Percentiles rank a stretch among this genome's conserved stretches.
Evolutionary conservation across 2,113 vertebrate species (phyloP).

Genomic region (Blennius ocellaris): DNA sequence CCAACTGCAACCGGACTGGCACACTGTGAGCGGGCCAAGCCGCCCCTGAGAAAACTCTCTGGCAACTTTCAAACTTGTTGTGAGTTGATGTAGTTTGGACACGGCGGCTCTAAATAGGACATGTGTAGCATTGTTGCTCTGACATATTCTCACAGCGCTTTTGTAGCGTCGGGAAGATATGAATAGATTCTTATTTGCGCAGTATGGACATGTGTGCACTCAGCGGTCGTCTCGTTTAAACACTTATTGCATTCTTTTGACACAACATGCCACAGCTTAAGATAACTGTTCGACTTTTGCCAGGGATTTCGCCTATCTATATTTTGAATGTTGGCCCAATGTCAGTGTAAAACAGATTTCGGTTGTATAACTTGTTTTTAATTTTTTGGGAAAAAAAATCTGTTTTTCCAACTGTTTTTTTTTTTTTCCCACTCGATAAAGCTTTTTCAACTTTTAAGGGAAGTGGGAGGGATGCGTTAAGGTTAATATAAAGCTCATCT

Average conservation of each 20-base stretch:
- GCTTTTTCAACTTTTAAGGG: no score
- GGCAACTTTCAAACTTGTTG: constrained; percentile 77
- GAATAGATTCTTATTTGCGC: constrained; percentile 40
- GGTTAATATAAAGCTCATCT: no score
- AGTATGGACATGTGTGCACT: constrained; percentile 31
- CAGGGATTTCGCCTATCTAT: not conserved
- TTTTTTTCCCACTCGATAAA: no score
- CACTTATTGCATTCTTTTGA: constrained; percentile 8
- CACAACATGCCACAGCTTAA: constrained; percentile 10
- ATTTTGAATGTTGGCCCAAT: not conserved
- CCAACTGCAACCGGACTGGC: constrained; percentile 72
- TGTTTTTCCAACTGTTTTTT: not conserved
- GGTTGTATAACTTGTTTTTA: not conserved
- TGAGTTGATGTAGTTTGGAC: constrained; percentile 55
- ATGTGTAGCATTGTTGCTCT: constrained; percentile 58
- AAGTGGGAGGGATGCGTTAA: no score
- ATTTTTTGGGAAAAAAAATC: not conserved
- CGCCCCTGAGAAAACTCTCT: constrained; percentile 76
- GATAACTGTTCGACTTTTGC: not conserved
- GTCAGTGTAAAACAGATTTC: not conserved
- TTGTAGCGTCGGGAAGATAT: constrained; percentile 33
- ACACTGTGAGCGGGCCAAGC: constrained; percentile 54
- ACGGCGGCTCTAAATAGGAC: constrained; percentile 70
- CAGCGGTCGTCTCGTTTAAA: not conserved
- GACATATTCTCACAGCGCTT: constrained; percentile 65